phyloP scores from a whole-genome alignment of 1,140 invertebrate genomes.

The Episyrphus balteatus region DNA sequence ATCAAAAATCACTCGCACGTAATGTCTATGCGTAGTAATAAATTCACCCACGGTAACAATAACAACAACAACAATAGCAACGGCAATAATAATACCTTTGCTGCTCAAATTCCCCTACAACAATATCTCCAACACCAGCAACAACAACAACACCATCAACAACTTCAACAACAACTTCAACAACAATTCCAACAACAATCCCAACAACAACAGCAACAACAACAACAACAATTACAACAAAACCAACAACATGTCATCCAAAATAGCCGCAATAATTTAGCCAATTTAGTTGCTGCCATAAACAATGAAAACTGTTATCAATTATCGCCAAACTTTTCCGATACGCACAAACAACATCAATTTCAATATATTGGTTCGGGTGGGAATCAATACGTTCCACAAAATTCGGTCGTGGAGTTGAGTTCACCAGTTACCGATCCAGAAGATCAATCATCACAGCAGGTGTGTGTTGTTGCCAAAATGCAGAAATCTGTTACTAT shows the following conservation, averaged over 20 bases:
- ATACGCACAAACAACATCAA: slow-evolving; percentile 2
- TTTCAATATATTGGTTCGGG: slow-evolving; percentile 1
- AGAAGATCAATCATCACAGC: slow-evolving; percentile 14
- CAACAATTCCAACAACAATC: slow-evolving; percentile 8
- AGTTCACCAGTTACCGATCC: slow-evolving; percentile 10
- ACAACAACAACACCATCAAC: slow-evolving; percentile 6
- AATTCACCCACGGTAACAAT: slow-evolving; percentile 23
- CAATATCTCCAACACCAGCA: slow-evolving; percentile 6
- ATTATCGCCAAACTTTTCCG: slow-evolving; percentile 1
- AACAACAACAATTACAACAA: slow-evolving; percentile 9
- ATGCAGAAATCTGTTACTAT: slow-evolving; percentile 49
- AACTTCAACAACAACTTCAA: slow-evolving; percentile 4
- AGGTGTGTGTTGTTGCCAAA: slow-evolving; percentile 36
- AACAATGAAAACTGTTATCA: slow-evolving; percentile 23
- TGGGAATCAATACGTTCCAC: slow-evolving; percentile 15
- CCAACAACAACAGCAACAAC: slow-evolving; percentile 5
- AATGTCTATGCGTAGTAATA: slow-evolving; percentile 36
- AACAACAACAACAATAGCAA: slow-evolving; percentile 34
- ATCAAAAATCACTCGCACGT: not conserved
- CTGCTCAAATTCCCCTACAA: slow-evolving; percentile 11
- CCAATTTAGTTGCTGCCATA: slow-evolving; percentile 30
- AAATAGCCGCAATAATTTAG: slow-evolving; percentile 32
- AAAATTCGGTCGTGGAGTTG: not conserved
- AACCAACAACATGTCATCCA: slow-evolving; percentile 1
- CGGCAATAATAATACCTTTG: slow-evolving; percentile 14